Conservation (phyloP, 2,888 invertebrate species). For the Lithophane ornitopus region DNA sequence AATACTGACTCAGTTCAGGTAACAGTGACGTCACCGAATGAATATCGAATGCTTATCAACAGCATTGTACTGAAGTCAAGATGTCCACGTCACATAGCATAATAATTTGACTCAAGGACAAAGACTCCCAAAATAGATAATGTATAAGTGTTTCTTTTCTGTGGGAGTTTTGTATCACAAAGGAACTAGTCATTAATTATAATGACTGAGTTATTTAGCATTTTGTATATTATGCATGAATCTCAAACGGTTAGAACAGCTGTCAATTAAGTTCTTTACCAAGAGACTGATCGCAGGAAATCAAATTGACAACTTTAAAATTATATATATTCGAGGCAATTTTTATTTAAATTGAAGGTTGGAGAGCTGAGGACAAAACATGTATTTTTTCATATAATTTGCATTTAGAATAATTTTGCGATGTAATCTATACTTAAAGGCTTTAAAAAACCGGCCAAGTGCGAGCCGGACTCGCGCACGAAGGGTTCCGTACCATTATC, state of each 20-base stretch:
- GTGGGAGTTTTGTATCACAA: conserved; percentile 18
- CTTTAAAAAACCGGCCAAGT: too few species aligned
- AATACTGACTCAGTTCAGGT: conserved; percentile 26
- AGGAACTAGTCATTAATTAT: conserved; percentile 32
- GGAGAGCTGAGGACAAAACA: conserved; percentile 11
- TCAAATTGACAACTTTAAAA: conserved; percentile 6
- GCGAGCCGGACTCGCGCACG: too few species aligned
- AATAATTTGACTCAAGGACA: conserved; percentile 23
- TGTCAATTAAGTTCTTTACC: conserved; percentile 15
- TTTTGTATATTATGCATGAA: conserved; percentile 15
- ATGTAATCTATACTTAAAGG: conserved; percentile 3
- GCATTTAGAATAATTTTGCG: neutral
- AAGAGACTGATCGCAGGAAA: conserved; percentile 28
- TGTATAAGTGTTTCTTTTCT: conserved; percentile 14
- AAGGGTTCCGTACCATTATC: too few species aligned
- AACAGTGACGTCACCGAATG: conserved; percentile 35
- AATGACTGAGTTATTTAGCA: neutral
- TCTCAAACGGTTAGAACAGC: conserved; percentile 1
- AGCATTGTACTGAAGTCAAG: conserved; percentile 20
- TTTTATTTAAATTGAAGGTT: conserved; percentile 11
- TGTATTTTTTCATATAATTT: neutral
- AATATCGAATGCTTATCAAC: conserved; percentile 33
- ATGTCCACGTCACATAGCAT: conserved; percentile 28
- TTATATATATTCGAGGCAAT: neutral
- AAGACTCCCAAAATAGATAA: conserved; percentile 28